phyloP scores from a whole-genome alignment of 92 coral and sea anemone genomes.

The Porites evermanni region DNA sequence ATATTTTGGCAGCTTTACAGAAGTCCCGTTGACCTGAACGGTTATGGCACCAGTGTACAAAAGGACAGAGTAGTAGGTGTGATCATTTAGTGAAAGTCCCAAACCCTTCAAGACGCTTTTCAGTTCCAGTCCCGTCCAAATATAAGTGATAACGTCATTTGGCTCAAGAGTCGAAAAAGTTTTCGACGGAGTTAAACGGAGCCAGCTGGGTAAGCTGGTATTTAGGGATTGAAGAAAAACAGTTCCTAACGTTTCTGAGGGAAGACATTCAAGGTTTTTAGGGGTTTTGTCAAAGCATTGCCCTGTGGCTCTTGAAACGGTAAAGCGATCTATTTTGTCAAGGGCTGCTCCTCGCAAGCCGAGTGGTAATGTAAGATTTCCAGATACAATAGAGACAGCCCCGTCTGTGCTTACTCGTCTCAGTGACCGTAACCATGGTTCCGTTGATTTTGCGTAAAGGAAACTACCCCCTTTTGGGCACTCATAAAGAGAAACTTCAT shows the following conservation, averaged over 20 bases:
- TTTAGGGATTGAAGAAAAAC: constrained; percentile 54
- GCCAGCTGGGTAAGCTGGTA: constrained; percentile 75
- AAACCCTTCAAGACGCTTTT: constrained; percentile 39
- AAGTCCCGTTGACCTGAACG: constrained; percentile 45
- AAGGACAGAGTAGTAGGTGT: constrained; percentile 61
- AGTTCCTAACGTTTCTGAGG: constrained; percentile 49
- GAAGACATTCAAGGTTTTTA: constrained; percentile 29
- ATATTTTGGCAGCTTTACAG: constrained; percentile 43
- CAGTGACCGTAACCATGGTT: constrained; percentile 52
- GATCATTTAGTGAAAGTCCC: constrained; percentile 51
- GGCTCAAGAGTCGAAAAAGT: neutral
- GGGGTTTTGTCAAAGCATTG: constrained; percentile 19
- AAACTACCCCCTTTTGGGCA: constrained; percentile 44
- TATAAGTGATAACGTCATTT: constrained; percentile 56
- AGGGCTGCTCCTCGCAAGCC: constrained; percentile 64
- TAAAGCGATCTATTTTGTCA: neutral
- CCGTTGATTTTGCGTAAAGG: constrained; percentile 60
- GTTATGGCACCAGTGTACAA: constrained; percentile 52
- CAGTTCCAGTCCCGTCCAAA: constrained; percentile 63
- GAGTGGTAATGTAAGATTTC: constrained; percentile 50
- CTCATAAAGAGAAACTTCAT: constrained; percentile 36
- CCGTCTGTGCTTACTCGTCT: constrained; percentile 58
- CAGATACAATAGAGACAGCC: constrained; percentile 36
- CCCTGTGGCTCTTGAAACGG: neutral
- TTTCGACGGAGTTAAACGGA: constrained; percentile 40